Conservation (phyloP, 1,140 invertebrate species). For the Calycopis cecrops region DNA sequence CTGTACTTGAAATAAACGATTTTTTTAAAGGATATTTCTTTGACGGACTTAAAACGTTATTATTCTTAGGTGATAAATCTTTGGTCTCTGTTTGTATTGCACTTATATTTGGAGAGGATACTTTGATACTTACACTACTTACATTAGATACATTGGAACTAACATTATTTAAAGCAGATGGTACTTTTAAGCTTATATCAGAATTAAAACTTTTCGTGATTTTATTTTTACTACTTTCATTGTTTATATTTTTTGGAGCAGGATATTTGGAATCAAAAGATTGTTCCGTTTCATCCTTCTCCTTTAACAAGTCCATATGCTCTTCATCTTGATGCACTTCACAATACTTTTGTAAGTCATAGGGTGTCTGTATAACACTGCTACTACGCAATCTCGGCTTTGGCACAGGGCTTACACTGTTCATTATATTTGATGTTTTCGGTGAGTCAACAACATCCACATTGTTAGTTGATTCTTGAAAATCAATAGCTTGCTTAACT, state of each 20-base stretch:
- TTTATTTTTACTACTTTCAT: slow-evolving; percentile 40
- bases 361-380: slow-evolving; percentile 71
- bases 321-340: slow-evolving; percentile 68
- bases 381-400: slow-evolving; percentile 63
- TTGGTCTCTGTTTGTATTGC: slow-evolving; percentile 67
- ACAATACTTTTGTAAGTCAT: slow-evolving; percentile 71
- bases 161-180: slow-evolving; percentile 36
- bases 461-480: slow-evolving; percentile 37
- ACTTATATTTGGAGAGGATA: slow-evolving; percentile 53
- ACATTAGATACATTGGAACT: slow-evolving; percentile 30
- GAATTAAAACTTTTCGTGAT: slow-evolving; percentile 41
- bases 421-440: slow-evolving; percentile 33
- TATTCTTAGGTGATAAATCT: slow-evolving; percentile 59
- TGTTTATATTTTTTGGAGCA: slow-evolving; percentile 48
- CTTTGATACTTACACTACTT: slow-evolving; percentile 43
- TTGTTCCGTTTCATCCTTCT: slow-evolving; percentile 40
- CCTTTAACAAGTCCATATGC: slow-evolving; percentile 60
- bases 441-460: slow-evolving; percentile 51
- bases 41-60: slow-evolving; percentile 65
- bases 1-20: slow-evolving; percentile 50
- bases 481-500: slow-evolving; percentile 53
- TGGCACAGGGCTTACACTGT: slow-evolving; percentile 39
- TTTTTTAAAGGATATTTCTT: slow-evolving; percentile 67
- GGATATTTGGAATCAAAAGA: slow-evolving; percentile 42
- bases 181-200: slow-evolving; percentile 26